These are phyloP conservation scores for Enteromius unitaeniatus DNA, from an alignment of 2,797 vertebrate genomes.

Conservation along the genomic window DNA sequence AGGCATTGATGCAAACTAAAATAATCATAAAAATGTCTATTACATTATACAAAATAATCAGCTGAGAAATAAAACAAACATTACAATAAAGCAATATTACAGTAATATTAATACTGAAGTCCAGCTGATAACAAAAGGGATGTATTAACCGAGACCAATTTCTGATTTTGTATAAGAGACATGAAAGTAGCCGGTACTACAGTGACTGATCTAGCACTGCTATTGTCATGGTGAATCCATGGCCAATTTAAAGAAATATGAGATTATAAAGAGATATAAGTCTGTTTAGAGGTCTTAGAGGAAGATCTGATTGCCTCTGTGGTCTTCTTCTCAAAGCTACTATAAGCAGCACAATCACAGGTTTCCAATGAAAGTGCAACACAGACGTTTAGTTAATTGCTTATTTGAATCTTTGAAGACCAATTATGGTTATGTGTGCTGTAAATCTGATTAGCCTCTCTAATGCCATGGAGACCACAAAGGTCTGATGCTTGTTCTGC, in stretches of 20 bases:
- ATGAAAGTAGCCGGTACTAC: neutral
- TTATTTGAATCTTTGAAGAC: slow-evolving; percentile 68
- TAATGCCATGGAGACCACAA: slow-evolving; percentile 55
- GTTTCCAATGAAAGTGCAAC: slow-evolving; percentile 56
- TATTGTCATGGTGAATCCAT: neutral
- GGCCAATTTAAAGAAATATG: neutral
- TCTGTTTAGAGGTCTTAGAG: slow-evolving; percentile 16
- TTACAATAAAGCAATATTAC: neutral
- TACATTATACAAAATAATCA: neutral
- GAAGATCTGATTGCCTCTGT: slow-evolving; percentile 35
- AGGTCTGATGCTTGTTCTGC: slow-evolving; percentile 61
- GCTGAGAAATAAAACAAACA: neutral
- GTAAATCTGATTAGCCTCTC: slow-evolving; percentile 72
- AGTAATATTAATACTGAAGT: neutral
- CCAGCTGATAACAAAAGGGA: neutral
- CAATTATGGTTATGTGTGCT: slow-evolving; percentile 67
- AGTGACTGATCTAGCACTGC: neutral
- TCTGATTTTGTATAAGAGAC: neutral
- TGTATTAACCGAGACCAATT: neutral
- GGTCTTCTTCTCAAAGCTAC: slow-evolving; percentile 40
- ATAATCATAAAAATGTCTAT: neutral
- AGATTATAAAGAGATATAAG: neutral
- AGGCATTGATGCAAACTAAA: neutral
- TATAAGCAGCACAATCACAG: slow-evolving; percentile 27
- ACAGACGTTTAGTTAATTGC: slow-evolving; percentile 68